These are phyloP conservation scores for Drosophila colorata DNA, from an alignment of 2,888 invertebrate genomes.

Conservation along the genomic window DNA sequence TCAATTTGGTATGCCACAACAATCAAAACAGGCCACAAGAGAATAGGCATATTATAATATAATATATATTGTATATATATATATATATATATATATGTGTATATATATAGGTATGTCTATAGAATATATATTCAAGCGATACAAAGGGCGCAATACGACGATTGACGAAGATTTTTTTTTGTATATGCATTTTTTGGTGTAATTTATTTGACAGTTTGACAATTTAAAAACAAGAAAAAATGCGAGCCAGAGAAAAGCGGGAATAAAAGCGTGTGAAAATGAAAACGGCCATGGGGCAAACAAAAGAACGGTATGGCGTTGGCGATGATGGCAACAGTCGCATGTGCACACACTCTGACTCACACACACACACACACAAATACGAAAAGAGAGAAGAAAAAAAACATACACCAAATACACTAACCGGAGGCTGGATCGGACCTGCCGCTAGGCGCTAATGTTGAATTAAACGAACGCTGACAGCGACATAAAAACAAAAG, in stretches of 20 bases:
- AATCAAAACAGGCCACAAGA: slow-evolving; percentile 51
- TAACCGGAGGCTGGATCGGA: slow-evolving; percentile 41
- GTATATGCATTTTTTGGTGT: slow-evolving; percentile 49
- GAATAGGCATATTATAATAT: slow-evolving; percentile 37
- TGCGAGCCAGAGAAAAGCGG: slow-evolving; percentile 13
- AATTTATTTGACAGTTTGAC: slow-evolving; percentile 80
- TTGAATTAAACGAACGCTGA: slow-evolving; percentile 80
- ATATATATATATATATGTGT: slow-evolving; percentile 18
- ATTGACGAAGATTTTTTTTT: slow-evolving; percentile 64
- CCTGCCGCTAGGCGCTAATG: slow-evolving; percentile 76
- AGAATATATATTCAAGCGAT: slow-evolving; percentile 11
- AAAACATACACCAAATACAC: slow-evolving; percentile 19
- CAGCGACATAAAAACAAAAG: slow-evolving; percentile 75
- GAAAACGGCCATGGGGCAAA: slow-evolving; percentile 59
- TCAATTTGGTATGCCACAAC: slow-evolving; percentile 30
- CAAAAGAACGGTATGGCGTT: slow-evolving; percentile 47
- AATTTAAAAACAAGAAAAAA: slow-evolving; percentile 60
- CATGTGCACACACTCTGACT: slow-evolving; percentile 20
- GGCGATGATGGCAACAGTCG: slow-evolving; percentile 50
- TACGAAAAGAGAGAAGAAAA: not conserved
- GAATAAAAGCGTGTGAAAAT: slow-evolving; percentile 59
- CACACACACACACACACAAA: not conserved
- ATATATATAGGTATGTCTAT: slow-evolving; percentile 23
- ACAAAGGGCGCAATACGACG: slow-evolving; percentile 31
- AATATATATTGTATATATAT: slow-evolving; percentile 21